Evolutionary conservation across 2,113 vertebrate species (phyloP).

Genomic region (Capreolus pygargus): DNA sequence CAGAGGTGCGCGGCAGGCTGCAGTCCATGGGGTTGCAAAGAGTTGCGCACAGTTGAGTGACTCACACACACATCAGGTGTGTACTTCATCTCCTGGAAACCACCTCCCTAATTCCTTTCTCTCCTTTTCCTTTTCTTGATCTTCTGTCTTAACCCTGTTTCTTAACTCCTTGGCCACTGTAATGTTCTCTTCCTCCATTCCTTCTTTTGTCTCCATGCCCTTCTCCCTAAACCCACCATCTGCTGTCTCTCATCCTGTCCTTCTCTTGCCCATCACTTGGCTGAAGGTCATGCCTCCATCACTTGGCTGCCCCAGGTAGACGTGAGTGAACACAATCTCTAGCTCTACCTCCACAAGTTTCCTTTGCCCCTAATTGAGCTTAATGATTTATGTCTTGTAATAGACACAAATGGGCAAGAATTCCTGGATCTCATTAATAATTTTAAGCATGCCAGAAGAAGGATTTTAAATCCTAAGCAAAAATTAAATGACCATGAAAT

Average conservation of each 20-base stretch:
- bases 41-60: neutral
- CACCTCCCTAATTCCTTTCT: neutral
- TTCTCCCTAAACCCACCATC: neutral
- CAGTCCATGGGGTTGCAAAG: neutral
- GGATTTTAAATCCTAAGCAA: constrained; percentile 74
- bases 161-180: neutral
- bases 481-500: constrained; percentile 78
- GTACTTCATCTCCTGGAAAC: neutral
- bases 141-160: neutral
- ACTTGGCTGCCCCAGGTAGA: neutral
- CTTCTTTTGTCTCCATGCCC: neutral
- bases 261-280: neutral
- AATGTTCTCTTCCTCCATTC: neutral
- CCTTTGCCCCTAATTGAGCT: constrained; percentile 67
- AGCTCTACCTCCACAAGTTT: constrained; percentile 29
- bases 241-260: neutral
- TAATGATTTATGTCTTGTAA: constrained; percentile 73
- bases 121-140: neutral
- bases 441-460: constrained; percentile 70
- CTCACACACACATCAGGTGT: neutral
- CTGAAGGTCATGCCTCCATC: neutral
- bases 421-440: constrained; percentile 75
- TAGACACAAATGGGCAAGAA: constrained; percentile 70
- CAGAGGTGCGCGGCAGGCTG: neutral
- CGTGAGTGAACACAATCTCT: neutral